Conservation (phyloP, 2,888 invertebrate genomes). For the Sinhomidia bicolor region DNA sequence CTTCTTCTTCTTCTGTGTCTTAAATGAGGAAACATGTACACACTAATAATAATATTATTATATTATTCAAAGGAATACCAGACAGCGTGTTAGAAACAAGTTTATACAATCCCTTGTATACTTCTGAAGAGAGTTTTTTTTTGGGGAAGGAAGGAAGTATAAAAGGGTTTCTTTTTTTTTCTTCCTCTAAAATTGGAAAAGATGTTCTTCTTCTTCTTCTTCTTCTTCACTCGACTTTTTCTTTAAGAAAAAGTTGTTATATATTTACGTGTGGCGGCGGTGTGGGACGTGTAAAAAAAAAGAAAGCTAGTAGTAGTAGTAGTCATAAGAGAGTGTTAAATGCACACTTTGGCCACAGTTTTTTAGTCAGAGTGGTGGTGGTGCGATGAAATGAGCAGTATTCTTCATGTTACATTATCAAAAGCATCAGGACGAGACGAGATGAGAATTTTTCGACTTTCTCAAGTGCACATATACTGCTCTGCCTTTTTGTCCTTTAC, state of each 20-base stretch:
- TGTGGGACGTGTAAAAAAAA: conserved; percentile 24
- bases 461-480: background rate
- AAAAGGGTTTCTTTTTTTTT: conserved; percentile 8
- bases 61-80: conserved; percentile 47
- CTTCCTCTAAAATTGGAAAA: conserved; percentile 8
- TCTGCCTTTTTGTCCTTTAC: no score
- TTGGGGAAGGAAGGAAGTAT: background rate
- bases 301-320: conserved; percentile 30
- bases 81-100: background rate
- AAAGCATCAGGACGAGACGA: background rate
- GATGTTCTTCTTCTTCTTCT: conserved; percentile 22
- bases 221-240: conserved; percentile 6
- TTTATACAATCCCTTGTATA: no score
- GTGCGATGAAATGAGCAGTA: conserved; percentile 58
- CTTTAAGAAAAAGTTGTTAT: conserved; percentile 33
- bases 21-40: conserved; percentile 52
- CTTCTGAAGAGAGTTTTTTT: background rate
- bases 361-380: no score
- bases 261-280: conserved; percentile 37
- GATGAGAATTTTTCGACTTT: conserved; percentile 6
- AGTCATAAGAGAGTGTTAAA: conserved; percentile 61
- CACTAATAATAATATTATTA: conserved; percentile 54
- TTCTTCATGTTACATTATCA: conserved; percentile 49
- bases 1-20: background rate
- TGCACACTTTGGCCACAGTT: conserved; percentile 62